Conservation (phyloP, 2,888 invertebrate species). For the Stomorhina lunata region DNA sequence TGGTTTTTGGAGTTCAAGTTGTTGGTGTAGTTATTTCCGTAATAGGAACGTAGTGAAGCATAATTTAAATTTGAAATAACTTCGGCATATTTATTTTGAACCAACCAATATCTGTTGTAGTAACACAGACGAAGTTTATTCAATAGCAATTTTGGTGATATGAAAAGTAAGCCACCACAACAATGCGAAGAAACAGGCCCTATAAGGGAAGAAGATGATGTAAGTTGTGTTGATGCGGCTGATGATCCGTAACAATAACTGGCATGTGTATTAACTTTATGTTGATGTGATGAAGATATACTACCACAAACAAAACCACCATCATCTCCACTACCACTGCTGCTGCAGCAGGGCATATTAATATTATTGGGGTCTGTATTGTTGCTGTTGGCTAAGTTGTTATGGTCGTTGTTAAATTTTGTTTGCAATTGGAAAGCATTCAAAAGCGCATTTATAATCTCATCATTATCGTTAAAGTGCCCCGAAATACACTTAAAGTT, state of each 20-base stretch:
- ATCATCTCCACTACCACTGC: no score
- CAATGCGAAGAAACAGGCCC: not conserved
- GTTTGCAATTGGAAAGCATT: conserved; percentile 78
- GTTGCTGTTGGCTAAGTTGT: conserved; percentile 19
- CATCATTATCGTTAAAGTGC: conserved; percentile 77
- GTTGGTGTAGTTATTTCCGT: conserved; percentile 73
- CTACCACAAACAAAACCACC: conserved; percentile 17
- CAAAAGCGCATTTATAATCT: conserved; percentile 78
- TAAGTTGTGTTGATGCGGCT: conserved; percentile 30
- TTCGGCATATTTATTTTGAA: conserved; percentile 80
- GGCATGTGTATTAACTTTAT: conserved; percentile 27
- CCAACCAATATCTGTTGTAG: conserved; percentile 80
- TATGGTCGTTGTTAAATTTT: conserved; percentile 69
- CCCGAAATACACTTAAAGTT: conserved; percentile 63
- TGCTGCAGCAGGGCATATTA: conserved; percentile 35
- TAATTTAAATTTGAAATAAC: conserved; percentile 80
- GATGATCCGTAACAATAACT: conserved; percentile 3
- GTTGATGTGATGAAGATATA: conserved; percentile 23
- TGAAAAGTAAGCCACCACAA: conserved; percentile 68
- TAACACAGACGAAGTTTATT: conserved; percentile 79
- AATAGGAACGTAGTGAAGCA: conserved; percentile 76
- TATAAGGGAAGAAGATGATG: not conserved
- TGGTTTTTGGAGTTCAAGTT: conserved; percentile 28
- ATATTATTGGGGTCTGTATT: conserved; percentile 46
- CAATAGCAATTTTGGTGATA: conserved; percentile 79